Evolutionary conservation across 2,888 invertebrate species (phyloP).

Genomic region (Pachydiplax longipennis): DNA sequence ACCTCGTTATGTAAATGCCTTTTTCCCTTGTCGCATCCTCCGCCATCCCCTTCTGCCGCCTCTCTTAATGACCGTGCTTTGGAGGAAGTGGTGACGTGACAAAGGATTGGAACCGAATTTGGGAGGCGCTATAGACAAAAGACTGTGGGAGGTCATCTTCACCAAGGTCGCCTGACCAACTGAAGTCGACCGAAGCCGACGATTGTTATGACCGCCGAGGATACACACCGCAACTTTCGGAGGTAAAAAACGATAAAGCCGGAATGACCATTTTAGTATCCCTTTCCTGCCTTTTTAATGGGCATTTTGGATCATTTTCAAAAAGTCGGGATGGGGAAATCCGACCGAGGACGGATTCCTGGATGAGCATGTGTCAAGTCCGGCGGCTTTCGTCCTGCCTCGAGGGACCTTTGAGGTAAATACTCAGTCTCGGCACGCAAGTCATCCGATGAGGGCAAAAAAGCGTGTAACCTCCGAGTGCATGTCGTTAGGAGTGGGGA

Average conservation of each 20-base stretch:
- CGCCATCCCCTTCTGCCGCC: background rate
- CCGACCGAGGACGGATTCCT: background rate
- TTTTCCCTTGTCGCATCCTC: background rate
- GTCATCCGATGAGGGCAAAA: background rate
- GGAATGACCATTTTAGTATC: background rate
- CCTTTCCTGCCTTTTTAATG: background rate
- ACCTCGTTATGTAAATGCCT: background rate
- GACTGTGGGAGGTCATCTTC: background rate
- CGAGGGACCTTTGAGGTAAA: background rate
- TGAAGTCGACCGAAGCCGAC: background rate
- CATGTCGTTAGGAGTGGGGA: background rate
- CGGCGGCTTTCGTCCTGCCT: background rate
- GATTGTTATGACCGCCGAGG: background rate
- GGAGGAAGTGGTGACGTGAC: background rate
- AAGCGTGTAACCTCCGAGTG: background rate
- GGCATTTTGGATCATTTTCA: background rate
- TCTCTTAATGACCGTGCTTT: background rate
- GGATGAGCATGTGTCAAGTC: background rate
- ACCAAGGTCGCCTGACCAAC: background rate
- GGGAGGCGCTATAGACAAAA: background rate
- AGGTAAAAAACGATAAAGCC: background rate
- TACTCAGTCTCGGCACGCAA: background rate
- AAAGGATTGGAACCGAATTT: background rate
- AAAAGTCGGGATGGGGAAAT: background rate
- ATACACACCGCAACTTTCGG: background rate